phyloP scores from a whole-genome alignment of 2,888 invertebrate genomes.

The Ptychoptera contaminata region DNA sequence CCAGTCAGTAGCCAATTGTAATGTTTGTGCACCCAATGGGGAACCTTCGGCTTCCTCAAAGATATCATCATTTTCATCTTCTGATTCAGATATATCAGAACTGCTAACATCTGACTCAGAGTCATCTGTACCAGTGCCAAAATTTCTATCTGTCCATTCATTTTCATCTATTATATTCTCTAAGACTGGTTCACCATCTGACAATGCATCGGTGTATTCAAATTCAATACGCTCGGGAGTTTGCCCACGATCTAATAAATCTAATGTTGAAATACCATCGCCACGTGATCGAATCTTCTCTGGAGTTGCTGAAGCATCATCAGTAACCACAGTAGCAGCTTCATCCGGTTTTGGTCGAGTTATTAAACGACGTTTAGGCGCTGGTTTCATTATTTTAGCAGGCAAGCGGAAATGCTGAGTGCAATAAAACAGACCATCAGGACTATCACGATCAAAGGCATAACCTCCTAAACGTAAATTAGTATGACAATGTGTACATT shows the following conservation, averaged over 20 bases:
- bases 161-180: constrained; percentile 80
- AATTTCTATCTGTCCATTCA: constrained; percentile 90
- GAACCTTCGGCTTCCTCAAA: constrained; percentile 51
- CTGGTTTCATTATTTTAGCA: constrained; percentile 32
- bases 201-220: constrained; percentile 51
- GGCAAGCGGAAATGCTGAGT: constrained; percentile 54
- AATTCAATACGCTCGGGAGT: constrained; percentile 71
- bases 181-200: constrained; percentile 43
- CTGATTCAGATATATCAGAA: constrained; percentile 41
- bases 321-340: constrained; percentile 3
- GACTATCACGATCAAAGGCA: constrained; percentile 52
- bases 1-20: constrained; percentile 53
- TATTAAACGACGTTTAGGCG: not conserved
- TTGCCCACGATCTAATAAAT: constrained; percentile 33
- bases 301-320: constrained; percentile 26
- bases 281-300: constrained; percentile 32
- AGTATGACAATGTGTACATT: constrained; percentile 82
- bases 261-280: constrained; percentile 22
- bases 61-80: constrained; percentile 45
- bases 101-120: constrained; percentile 41
- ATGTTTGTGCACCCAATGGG: constrained; percentile 39
- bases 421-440: constrained; percentile 56
- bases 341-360: not conserved
- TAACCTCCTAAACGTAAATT: constrained; percentile 65
- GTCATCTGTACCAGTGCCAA: constrained; percentile 62